phyloP scores from a whole-genome alignment of 2,888 invertebrate genomes.

The Falcaria lacertinaria region DNA sequence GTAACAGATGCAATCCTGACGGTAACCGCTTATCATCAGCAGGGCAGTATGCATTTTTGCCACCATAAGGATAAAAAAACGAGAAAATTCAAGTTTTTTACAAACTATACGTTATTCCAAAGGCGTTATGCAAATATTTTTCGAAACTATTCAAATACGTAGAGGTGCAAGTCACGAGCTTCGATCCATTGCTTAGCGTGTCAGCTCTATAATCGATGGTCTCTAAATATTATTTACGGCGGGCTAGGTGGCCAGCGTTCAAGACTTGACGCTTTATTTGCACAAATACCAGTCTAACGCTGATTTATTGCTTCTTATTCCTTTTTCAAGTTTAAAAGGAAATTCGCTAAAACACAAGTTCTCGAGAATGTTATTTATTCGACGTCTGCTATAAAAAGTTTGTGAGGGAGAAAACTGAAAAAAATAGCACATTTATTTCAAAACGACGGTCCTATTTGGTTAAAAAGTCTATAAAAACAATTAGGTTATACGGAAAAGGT shows the following conservation, averaged over 20 bases:
- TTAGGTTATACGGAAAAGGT: no score
- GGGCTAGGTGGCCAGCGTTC: conserved; percentile 41
- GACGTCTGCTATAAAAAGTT: neutral
- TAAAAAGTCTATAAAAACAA: no score
- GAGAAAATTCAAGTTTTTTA: neutral
- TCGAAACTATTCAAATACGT: conserved; percentile 37
- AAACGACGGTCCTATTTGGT: no score
- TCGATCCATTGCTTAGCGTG: conserved; percentile 33
- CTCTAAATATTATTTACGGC: conserved; percentile 66
- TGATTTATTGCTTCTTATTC: conserved; percentile 50
- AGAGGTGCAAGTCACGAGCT: conserved; percentile 16
- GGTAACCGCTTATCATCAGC: no score
- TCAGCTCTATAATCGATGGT: conserved; percentile 43
- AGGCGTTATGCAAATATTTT: conserved; percentile 14
- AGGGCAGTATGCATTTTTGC: no score
- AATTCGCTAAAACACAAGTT: neutral
- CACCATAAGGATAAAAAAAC: no score
- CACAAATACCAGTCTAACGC: conserved; percentile 40
- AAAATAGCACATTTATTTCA: no score
- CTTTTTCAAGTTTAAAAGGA: conserved; percentile 11
- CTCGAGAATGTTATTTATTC: neutral
- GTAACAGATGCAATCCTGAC: no score
- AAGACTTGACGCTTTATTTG: conserved; percentile 49
- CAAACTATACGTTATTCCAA: neutral
- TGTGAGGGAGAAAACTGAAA: no score